Conservation (phyloP, 2,888 invertebrate genomes). For the Zhengitettix transpicula region DNA sequence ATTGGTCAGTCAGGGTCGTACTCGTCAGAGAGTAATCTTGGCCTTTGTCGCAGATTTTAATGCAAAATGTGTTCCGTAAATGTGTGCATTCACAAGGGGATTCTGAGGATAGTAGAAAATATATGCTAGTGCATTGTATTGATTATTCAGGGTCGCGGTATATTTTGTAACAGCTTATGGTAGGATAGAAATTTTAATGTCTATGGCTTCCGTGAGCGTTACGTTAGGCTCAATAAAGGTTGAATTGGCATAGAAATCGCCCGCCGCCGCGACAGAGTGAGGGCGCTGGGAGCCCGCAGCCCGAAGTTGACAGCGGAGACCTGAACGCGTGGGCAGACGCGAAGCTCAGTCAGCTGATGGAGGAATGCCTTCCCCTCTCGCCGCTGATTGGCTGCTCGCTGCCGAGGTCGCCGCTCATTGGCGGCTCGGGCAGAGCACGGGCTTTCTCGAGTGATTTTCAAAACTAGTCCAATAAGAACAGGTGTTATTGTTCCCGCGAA, state of each 20-base stretch:
- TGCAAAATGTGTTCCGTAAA: too few relatives aligned
- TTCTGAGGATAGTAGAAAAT: too few relatives aligned
- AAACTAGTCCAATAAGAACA: constrained; percentile 13
- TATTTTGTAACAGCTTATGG: neutral
- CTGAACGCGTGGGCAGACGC: neutral
- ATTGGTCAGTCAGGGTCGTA: too few relatives aligned
- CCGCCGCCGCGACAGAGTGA: neutral
- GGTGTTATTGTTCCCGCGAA: constrained; percentile 12
- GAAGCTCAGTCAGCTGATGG: neutral
- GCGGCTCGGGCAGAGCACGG: neutral
- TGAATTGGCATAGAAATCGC: neutral
- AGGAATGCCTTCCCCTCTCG: neutral
- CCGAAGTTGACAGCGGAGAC: neutral
- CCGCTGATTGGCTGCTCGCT: constrained; percentile 4
- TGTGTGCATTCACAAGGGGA: too few relatives aligned
- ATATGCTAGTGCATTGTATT: too few relatives aligned
- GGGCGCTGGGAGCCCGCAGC: neutral
- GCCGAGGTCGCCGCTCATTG: neutral
- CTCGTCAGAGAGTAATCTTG: too few relatives aligned
- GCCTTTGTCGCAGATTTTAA: too few relatives aligned
- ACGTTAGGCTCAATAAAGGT: neutral
- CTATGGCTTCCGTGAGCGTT: neutral
- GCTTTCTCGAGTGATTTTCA: constrained; percentile 4
- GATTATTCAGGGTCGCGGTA: too few relatives aligned
- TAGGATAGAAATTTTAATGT: too few relatives aligned